Conservation (phyloP, 2,888 invertebrate species). For the Lithosia quadra region DNA sequence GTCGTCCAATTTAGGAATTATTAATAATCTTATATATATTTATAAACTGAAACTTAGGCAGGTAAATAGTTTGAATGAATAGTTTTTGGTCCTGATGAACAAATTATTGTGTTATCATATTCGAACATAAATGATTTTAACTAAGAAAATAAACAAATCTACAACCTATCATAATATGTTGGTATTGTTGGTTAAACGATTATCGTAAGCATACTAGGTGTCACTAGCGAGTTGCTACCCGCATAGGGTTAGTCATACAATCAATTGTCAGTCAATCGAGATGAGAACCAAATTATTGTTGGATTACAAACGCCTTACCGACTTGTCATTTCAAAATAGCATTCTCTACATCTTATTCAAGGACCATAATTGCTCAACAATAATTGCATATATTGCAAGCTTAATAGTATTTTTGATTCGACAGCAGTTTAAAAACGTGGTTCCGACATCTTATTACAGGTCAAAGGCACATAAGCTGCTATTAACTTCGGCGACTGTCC, state of each 20-base stretch:
- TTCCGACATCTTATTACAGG: background rate
- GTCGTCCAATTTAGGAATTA: too few relatives aligned
- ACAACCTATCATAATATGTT: background rate
- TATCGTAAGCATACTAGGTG: background rate
- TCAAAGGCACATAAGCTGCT: background rate
- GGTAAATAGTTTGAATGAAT: background rate
- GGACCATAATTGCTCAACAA: background rate
- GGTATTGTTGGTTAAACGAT: too few relatives aligned
- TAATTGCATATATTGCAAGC: background rate
- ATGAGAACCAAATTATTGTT: background rate
- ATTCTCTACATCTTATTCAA: background rate
- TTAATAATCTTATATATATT: too few relatives aligned
- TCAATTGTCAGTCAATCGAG: background rate
- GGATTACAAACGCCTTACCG: background rate
- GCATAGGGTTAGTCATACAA: background rate
- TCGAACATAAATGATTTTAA: background rate
- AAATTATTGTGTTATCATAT: background rate
- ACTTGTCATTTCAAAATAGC: background rate
- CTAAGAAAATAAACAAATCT: background rate
- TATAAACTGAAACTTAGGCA: background rate
- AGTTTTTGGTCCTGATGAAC: background rate
- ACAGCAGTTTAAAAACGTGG: background rate
- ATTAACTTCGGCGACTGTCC: background rate
- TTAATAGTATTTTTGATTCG: background rate
- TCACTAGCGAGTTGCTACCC: background rate